Conservation (phyloP, 2,888 invertebrate genomes). For the Hyppa rectilinea region DNA sequence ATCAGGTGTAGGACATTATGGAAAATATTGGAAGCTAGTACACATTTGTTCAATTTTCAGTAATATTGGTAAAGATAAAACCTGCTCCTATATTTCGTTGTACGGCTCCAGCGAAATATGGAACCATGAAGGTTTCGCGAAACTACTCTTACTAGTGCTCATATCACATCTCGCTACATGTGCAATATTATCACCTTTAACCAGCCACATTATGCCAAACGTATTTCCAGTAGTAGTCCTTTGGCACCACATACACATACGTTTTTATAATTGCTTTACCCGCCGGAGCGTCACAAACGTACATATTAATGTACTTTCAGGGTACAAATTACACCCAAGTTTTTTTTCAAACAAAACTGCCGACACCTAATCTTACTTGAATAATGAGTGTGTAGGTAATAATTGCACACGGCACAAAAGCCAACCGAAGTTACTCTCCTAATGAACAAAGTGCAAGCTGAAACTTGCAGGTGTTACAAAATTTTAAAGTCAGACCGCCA, state of each 20-base stretch:
- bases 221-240: constrained; percentile 7
- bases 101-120: neutral
- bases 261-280: constrained; percentile 50
- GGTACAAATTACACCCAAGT: constrained; percentile 35
- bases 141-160: constrained; percentile 1
- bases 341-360: constrained; percentile 11
- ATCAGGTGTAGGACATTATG: neutral
- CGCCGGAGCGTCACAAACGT: constrained; percentile 30
- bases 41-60: neutral
- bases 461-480: constrained; percentile 27
- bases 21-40: neutral
- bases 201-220: constrained; percentile 14
- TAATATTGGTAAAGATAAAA: neutral
- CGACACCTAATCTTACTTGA: constrained; percentile 17
- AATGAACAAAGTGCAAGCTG: constrained; percentile 55
- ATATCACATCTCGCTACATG: neutral
- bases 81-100: neutral
- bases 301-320: constrained; percentile 54
- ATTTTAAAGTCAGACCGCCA: constrained; percentile 20
- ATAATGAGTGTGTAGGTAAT: constrained; percentile 58
- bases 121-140: neutral
- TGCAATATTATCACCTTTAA: constrained; percentile 8
- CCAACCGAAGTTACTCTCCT: constrained; percentile 38
- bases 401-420: constrained; percentile 61
- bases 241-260: constrained; percentile 33